These are phyloP conservation scores for Pristionchus arcanus DNA, from an alignment of 2,888 invertebrate species.

Conservation along the genomic window DNA sequence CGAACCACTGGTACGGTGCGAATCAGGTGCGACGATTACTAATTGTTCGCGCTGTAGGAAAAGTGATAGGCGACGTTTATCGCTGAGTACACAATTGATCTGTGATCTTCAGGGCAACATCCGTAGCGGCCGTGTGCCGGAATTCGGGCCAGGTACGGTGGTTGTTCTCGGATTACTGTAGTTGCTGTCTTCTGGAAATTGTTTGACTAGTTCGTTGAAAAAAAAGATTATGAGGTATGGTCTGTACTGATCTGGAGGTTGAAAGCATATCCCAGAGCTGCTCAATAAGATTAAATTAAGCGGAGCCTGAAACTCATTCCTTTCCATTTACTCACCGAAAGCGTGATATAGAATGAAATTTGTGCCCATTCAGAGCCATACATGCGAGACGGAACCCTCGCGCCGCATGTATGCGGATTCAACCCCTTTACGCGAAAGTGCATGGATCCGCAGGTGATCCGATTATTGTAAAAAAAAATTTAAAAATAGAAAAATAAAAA, in stretches of 20 bases:
- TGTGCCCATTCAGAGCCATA: constrained; percentile 16
- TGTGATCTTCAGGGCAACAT: constrained; percentile 33
- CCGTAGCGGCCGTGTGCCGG: constrained; percentile 4
- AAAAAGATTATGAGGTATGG: too few relatives aligned
- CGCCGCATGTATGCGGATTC: constrained; percentile 73
- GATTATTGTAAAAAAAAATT: background rate
- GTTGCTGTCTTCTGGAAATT: background rate
- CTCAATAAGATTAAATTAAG: background rate
- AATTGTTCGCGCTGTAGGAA: background rate
- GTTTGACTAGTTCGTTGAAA: too few relatives aligned
- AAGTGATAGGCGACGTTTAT: background rate
- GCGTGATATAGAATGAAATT: too few relatives aligned
- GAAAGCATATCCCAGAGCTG: background rate
- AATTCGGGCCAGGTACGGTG: background rate
- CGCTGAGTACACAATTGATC: background rate
- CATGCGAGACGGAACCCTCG: background rate
- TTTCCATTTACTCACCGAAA: background rate
- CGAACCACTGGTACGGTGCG: constrained; percentile 73
- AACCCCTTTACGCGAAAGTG: constrained; percentile 70
- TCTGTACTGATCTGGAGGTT: too few relatives aligned
- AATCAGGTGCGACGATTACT: constrained; percentile 63
- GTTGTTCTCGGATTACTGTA: background rate
- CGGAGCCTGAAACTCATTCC: background rate
- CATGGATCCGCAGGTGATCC: constrained; percentile 64
- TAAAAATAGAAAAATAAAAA: background rate